Evolutionary conservation across 2,113 vertebrate genomes (phyloP).

Genomic region (Pantherophis guttatus): DNA sequence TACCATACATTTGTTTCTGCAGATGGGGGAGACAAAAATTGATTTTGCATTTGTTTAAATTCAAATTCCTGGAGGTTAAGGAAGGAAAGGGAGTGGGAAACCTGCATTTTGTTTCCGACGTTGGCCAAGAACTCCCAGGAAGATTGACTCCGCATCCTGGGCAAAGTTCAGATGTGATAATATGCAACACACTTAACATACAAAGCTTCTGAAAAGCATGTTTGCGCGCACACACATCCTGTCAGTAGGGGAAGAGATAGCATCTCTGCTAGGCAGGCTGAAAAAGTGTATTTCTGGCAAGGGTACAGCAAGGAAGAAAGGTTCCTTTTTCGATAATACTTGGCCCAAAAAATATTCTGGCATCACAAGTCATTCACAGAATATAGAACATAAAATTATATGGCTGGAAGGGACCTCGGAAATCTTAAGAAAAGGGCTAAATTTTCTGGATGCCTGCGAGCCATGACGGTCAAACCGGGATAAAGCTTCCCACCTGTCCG

Average conservation of each 20-base stretch:
- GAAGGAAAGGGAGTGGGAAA: background rate
- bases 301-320: background rate
- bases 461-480: background rate
- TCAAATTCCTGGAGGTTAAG: background rate
- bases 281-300: background rate
- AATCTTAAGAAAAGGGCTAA: background rate
- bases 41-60: background rate
- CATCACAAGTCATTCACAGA: too few relatives aligned
- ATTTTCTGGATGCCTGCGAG: background rate
- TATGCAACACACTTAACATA: background rate
- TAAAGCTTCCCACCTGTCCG: background rate
- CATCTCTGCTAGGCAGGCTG: background rate
- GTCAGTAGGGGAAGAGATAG: background rate
- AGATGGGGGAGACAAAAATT: background rate
- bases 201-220: background rate
- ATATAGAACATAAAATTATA: too few relatives aligned
- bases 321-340: background rate
- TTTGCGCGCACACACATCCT: accelerated
- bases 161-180: background rate
- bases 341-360: background rate
- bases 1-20: background rate
- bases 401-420: too few relatives aligned
- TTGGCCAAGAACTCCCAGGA: background rate
- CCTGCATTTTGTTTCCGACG: background rate
- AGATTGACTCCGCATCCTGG: background rate